These are phyloP conservation scores for Agapetus fuscipes DNA, from an alignment of 2,888 invertebrate species.

Conservation along the genomic window DNA sequence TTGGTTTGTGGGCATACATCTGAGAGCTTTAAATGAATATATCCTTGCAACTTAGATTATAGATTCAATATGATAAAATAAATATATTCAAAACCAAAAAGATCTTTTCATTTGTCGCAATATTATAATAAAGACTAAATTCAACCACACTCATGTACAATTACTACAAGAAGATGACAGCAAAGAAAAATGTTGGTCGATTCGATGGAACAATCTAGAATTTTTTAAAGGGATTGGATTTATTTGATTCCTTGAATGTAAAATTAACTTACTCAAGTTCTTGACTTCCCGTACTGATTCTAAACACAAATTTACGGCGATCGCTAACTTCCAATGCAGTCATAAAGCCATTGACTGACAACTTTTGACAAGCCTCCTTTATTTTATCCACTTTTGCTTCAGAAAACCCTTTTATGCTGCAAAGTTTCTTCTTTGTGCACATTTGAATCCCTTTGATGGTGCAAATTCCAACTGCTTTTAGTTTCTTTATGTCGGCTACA, in stretches of 20 bases:
- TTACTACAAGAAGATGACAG: too few species aligned
- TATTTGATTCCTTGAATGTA: not conserved
- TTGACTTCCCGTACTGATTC: conserved; percentile 54
- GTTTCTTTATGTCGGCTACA: conserved; percentile 65
- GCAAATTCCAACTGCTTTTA: conserved; percentile 67
- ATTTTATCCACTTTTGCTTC: conserved; percentile 72
- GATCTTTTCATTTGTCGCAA: too few species aligned
- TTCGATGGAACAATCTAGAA: too few species aligned
- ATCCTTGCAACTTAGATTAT: too few species aligned
- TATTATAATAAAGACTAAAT: too few species aligned
- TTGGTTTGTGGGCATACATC: too few species aligned
- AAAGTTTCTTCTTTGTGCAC: conserved; percentile 63
- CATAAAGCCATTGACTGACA: conserved; percentile 54
- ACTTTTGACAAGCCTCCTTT: conserved; percentile 64
- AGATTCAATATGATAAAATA: too few species aligned
- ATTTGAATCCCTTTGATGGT: conserved; percentile 75
- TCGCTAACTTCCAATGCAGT: conserved; percentile 67
- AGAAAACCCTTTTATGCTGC: conserved; percentile 65
- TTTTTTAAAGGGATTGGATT: too few species aligned
- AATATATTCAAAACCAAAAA: too few species aligned
- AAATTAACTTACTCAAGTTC: conserved; percentile 57
- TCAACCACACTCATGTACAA: too few species aligned
- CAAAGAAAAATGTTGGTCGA: too few species aligned
- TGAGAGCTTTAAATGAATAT: too few species aligned
- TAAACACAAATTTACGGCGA: conserved; percentile 61